These are phyloP conservation scores for Syrmaticus mikado DNA, from an alignment of 2,113 vertebrate species.

Conservation along the genomic window DNA sequence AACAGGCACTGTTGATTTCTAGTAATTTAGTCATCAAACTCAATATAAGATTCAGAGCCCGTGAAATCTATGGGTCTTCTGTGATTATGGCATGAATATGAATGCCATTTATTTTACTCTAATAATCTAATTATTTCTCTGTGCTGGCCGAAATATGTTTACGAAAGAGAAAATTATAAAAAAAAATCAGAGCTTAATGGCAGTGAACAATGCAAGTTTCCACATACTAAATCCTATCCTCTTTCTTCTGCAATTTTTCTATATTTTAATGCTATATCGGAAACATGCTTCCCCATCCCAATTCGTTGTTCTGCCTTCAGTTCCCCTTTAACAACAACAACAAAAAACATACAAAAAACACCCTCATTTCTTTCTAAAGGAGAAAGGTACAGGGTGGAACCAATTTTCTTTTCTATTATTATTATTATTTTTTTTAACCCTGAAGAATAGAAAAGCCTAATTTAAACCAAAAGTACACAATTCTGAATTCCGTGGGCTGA, in stretches of 20 bases:
- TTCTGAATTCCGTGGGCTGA: background rate
- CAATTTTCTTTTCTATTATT: too few species aligned
- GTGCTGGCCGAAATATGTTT: background rate
- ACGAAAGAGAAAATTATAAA: background rate
- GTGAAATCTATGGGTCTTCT: background rate
- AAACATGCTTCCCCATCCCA: background rate
- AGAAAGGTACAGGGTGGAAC: background rate
- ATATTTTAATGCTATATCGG: background rate
- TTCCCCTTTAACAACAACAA: background rate
- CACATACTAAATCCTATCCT: background rate
- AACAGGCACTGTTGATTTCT: background rate
- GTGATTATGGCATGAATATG: background rate
- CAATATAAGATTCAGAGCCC: background rate
- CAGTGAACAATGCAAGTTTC: background rate
- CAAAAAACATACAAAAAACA: background rate
- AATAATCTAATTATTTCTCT: background rate
- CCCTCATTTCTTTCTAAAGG: background rate
- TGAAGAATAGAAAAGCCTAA: background rate
- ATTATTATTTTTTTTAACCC: background rate
- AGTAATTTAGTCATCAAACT: background rate
- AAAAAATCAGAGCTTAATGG: background rate
- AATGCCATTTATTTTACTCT: background rate
- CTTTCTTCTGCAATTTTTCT: background rate
- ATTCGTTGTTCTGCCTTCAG: background rate
- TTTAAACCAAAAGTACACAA: background rate